phyloP scores from a whole-genome alignment of 2,113 vertebrate species.

The Embiotoca jacksoni region DNA sequence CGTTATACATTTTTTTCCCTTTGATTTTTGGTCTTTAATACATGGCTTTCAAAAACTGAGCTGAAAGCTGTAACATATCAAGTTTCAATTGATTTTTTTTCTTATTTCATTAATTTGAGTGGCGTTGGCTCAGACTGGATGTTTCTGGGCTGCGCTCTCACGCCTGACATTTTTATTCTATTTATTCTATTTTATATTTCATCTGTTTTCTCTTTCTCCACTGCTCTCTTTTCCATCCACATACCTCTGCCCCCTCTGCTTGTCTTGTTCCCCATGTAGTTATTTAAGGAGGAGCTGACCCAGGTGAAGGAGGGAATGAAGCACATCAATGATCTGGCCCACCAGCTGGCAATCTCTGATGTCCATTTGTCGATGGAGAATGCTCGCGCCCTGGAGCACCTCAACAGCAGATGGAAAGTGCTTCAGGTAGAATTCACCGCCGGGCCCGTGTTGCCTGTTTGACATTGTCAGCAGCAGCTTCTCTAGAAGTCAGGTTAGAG shows the following conservation, averaged over 20 bases:
- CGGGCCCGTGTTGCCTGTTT: slow-evolving; percentile 9
- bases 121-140: slow-evolving; percentile 11
- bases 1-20: background rate
- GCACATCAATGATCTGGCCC: slow-evolving; percentile 94
- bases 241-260: background rate
- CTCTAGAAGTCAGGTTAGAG: slow-evolving; percentile 9
- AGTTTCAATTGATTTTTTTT: slow-evolving; percentile 36
- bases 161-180: slow-evolving; percentile 4
- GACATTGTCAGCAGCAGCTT: slow-evolving; percentile 32
- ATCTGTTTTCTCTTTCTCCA: background rate
- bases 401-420: slow-evolving; percentile 95
- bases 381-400: slow-evolving; percentile 92
- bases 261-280: slow-evolving; percentile 73
- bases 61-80: background rate
- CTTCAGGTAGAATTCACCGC: slow-evolving; percentile 89
- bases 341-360: slow-evolving; percentile 96
- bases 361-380: slow-evolving; percentile 98
- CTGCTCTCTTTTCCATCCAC: background rate
- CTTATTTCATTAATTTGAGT: background rate
- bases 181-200: slow-evolving; percentile 6
- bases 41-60: slow-evolving; percentile 15
- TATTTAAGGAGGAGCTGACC: slow-evolving; percentile 95
- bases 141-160: background rate
- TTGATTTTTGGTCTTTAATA: slow-evolving; percentile 20
- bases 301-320: slow-evolving; percentile 96